These are phyloP conservation scores for Aphrocallistes beatrix DNA, from an alignment of 37 sponge, comb jelly and placozoan species.

Conservation along the genomic window DNA sequence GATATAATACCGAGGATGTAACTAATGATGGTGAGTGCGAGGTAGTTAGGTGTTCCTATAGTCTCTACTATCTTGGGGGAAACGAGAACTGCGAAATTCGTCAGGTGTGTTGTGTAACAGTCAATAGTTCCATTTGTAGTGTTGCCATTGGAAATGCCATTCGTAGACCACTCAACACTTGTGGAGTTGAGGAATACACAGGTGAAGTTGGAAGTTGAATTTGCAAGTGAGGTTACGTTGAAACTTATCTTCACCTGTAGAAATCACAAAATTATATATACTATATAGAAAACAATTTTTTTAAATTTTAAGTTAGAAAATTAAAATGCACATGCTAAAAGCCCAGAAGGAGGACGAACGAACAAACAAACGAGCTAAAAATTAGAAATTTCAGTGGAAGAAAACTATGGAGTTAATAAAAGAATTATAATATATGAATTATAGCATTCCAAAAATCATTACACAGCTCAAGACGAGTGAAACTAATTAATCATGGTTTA, in stretches of 20 bases:
- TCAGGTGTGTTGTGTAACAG: neutral
- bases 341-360: too few relatives aligned
- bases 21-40: neutral
- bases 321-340: too few relatives aligned
- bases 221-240: neutral
- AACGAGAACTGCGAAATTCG: conserved; percentile 9
- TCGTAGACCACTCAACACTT: neutral
- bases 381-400: too few relatives aligned
- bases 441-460: too few relatives aligned
- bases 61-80: neutral
- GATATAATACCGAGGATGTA: neutral
- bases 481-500: too few relatives aligned
- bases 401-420: too few relatives aligned
- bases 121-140: neutral
- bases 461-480: too few relatives aligned
- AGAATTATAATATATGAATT: too few relatives aligned
- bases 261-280: neutral
- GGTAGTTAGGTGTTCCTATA: neutral
- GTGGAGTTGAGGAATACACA: conserved; percentile 1
- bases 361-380: too few relatives aligned
- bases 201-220: neutral
- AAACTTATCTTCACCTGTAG: neutral
- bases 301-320: too few relatives aligned
- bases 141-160: neutral
- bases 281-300: neutral